Conservation (phyloP, 2,113 vertebrate species). For the Bufo gargarizans region DNA sequence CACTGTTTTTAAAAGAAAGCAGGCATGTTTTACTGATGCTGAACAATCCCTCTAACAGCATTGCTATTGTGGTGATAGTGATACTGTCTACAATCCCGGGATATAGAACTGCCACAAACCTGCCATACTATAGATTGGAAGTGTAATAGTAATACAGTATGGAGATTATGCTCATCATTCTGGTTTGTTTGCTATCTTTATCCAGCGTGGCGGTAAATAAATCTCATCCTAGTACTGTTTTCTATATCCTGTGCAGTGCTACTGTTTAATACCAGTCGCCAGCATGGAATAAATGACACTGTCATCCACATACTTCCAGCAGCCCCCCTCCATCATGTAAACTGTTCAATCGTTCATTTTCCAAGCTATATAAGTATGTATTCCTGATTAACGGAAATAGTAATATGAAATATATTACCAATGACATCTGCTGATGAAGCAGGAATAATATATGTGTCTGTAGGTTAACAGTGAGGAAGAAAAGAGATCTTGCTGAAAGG, state of each 20-base stretch:
- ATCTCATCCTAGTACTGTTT: conserved; percentile 32
- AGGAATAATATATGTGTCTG: conserved; percentile 69
- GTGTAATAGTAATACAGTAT: background rate
- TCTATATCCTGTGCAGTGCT: conserved; percentile 23
- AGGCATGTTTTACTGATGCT: too few relatives aligned
- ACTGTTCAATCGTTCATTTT: conserved; percentile 64
- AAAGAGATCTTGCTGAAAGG: conserved; percentile 64
- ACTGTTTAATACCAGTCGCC: conserved; percentile 44
- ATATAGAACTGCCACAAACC: background rate
- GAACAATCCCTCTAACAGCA: too few relatives aligned
- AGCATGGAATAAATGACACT: conserved; percentile 41
- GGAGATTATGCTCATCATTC: background rate
- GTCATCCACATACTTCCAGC: conserved; percentile 35
- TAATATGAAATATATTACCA: conserved; percentile 68
- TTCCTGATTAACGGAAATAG: conserved; percentile 67
- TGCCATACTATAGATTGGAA: background rate
- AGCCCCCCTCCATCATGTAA: conserved; percentile 59
- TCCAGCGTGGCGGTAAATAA: background rate
- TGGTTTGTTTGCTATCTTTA: background rate
- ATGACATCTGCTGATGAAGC: conserved; percentile 66
- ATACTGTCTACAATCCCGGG: background rate
- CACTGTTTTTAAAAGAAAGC: too few relatives aligned
- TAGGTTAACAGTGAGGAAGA: conserved; percentile 58
- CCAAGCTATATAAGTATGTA: conserved; percentile 62
- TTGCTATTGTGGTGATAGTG: background rate